Evolutionary conservation across 2,888 invertebrate species (phyloP).

Genomic region (Mythimna pallens): DNA sequence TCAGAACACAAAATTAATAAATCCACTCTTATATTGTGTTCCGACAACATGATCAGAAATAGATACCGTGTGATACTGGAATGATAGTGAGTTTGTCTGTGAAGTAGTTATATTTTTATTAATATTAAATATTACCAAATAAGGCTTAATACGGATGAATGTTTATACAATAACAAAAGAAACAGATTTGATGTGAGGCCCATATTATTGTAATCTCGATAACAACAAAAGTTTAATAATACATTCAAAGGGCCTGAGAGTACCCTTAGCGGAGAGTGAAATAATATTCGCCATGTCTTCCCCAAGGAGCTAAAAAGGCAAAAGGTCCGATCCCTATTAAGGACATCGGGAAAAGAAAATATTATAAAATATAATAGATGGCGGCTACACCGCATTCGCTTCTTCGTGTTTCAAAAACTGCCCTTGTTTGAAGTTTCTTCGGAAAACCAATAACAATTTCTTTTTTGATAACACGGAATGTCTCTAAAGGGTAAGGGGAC

Average conservation of each 20-base stretch:
- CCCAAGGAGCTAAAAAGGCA: constrained; percentile 82
- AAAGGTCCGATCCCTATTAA: constrained; percentile 83
- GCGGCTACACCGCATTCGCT: constrained; percentile 61
- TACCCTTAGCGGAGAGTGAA: constrained; percentile 78
- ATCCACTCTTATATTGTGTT: no score
- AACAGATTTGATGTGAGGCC: constrained; percentile 72
- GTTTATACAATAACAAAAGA: constrained; percentile 65
- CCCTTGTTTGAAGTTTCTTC: constrained; percentile 58
- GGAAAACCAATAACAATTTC: constrained; percentile 55
- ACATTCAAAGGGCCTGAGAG: constrained; percentile 81
- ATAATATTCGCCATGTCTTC: constrained; percentile 81
- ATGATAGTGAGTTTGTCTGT: no score
- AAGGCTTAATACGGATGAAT: constrained; percentile 28
- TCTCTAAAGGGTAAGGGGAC: constrained; percentile 32
- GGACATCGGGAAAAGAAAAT: constrained; percentile 80
- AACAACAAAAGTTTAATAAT: constrained; percentile 85
- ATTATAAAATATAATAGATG: constrained; percentile 78
- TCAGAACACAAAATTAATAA: no score
- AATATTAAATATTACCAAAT: background rate
- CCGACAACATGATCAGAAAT: no score
- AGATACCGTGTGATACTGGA: no score
- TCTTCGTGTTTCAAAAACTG: constrained; percentile 60
- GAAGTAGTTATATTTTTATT: no score
- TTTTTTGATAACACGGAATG: constrained; percentile 42
- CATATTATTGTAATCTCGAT: constrained; percentile 81